Evolutionary conservation across 2,113 vertebrate genomes (phyloP).

Genomic region (Cheirogaleus medius): DNA sequence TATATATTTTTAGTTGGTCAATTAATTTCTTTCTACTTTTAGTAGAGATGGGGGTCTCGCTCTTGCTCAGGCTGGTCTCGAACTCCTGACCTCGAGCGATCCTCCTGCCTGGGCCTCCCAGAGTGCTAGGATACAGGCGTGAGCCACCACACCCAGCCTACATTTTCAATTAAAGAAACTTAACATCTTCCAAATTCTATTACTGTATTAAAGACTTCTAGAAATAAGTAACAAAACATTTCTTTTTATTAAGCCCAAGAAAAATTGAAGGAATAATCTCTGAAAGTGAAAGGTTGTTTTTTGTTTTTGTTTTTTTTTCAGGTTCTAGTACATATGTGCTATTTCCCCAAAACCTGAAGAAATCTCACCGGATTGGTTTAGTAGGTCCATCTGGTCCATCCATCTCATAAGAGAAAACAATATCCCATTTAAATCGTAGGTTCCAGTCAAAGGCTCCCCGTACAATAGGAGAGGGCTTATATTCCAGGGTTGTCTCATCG

Average conservation of each 20-base stretch:
- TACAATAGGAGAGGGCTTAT: constrained; percentile 91
- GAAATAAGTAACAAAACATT: neutral
- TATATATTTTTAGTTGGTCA: too few relatives aligned
- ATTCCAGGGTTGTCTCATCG: constrained; percentile 89
- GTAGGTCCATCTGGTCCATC: constrained; percentile 86
- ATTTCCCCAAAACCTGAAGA: neutral
- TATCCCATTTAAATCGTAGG: constrained; percentile 96
- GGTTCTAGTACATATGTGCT: fast-evolving
- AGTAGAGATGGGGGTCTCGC: too few relatives aligned
- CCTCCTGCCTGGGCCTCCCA: too few relatives aligned
- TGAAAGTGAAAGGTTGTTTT: neutral
- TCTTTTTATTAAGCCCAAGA: neutral
- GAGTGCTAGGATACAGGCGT: too few relatives aligned
- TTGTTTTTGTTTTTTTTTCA: neutral
- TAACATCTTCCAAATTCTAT: neutral
- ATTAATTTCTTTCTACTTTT: too few relatives aligned
- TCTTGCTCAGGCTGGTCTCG: too few relatives aligned
- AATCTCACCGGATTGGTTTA: constrained; percentile 90
- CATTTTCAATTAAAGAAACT: neutral
- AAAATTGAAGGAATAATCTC: neutral
- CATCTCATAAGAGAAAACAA: constrained; percentile 89
- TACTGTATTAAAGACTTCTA: neutral
- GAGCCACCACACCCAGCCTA: too few relatives aligned
- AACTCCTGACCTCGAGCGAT: too few relatives aligned
- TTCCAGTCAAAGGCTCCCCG: constrained; percentile 96